phyloP scores from a whole-genome alignment of 30 jellyfish, hydroid and myxozoan species.

The Catostylus mosaicus region DNA sequence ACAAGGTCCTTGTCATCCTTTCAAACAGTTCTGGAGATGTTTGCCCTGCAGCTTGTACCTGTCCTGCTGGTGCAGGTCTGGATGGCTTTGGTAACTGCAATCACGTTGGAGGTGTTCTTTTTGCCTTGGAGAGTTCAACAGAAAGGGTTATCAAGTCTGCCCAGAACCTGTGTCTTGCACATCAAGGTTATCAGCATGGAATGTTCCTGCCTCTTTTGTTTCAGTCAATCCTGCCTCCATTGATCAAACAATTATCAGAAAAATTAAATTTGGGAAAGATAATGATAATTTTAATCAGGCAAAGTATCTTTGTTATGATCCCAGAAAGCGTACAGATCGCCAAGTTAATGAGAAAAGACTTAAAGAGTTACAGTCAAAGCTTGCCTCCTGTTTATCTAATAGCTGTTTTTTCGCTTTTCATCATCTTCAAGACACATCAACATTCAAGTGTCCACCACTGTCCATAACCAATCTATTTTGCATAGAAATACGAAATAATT shows the following conservation, averaged over 20 bases:
- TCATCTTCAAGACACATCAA: too few relatives aligned
- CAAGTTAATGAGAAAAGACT: slow-evolving; percentile 18
- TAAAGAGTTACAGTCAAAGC: neutral
- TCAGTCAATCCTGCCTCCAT: slow-evolving; percentile 16
- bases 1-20: neutral
- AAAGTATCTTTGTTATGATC: slow-evolving; percentile 16
- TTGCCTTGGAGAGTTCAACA: slow-evolving; percentile 52
- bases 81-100: slow-evolving; percentile 50
- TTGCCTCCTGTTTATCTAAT: slow-evolving; percentile 23
- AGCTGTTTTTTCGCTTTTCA: slow-evolving; percentile 23
- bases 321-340: slow-evolving; percentile 23
- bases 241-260: slow-evolving; percentile 41
- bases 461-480: too few relatives aligned
- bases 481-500: too few relatives aligned
- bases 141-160: slow-evolving; percentile 42
- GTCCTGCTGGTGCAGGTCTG: slow-evolving; percentile 53
- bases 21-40: slow-evolving; percentile 54
- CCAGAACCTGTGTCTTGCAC: slow-evolving; percentile 40
- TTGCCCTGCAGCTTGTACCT: slow-evolving; percentile 46
- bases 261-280: slow-evolving; percentile 28
- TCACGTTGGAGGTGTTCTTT: slow-evolving; percentile 47
- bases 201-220: slow-evolving; percentile 29
- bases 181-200: slow-evolving; percentile 52
- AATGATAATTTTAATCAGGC: neutral
- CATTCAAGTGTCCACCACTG: too few relatives aligned